Evolutionary conservation across 2,888 invertebrate genomes (phyloP).

Genomic region (Chirona hameri): DNA sequence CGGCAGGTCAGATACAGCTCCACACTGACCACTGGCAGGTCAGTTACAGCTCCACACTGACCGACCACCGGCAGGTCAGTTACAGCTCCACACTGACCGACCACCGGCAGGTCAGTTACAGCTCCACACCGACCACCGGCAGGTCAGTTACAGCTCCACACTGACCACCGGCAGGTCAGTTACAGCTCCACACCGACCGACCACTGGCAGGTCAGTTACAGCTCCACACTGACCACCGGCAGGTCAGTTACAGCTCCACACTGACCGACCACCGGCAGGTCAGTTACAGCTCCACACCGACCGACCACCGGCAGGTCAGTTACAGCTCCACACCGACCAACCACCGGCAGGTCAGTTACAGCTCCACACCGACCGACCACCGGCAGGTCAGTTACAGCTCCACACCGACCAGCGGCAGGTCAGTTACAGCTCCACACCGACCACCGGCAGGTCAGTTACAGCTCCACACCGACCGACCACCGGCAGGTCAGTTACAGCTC

Average conservation of each 20-base stretch:
- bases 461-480: no score
- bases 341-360: slow-evolving; percentile 32
- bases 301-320: no score
- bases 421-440: slow-evolving; percentile 32
- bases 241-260: slow-evolving; percentile 49
- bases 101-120: slow-evolving; percentile 33
- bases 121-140: no score
- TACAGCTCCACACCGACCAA: background rate
- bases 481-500: no score
- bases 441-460: slow-evolving; percentile 33
- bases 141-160: no score
- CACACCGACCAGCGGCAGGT: slow-evolving; percentile 53
- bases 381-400: slow-evolving; percentile 24
- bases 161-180: slow-evolving; percentile 32
- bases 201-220: slow-evolving; percentile 29
- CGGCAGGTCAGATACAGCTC: slow-evolving; percentile 31
- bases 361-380: slow-evolving; percentile 13
- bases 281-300: background rate
- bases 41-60: slow-evolving; percentile 31
- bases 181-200: slow-evolving; percentile 7
- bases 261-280: slow-evolving; percentile 34
- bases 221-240: slow-evolving; percentile 48
- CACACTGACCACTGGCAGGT: slow-evolving; percentile 28
- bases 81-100: slow-evolving; percentile 32
- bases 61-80: slow-evolving; percentile 56